Base-by-base conservation (phyloP, 2,888 invertebrate genomes). In the Melitaea athalia region DNA sequence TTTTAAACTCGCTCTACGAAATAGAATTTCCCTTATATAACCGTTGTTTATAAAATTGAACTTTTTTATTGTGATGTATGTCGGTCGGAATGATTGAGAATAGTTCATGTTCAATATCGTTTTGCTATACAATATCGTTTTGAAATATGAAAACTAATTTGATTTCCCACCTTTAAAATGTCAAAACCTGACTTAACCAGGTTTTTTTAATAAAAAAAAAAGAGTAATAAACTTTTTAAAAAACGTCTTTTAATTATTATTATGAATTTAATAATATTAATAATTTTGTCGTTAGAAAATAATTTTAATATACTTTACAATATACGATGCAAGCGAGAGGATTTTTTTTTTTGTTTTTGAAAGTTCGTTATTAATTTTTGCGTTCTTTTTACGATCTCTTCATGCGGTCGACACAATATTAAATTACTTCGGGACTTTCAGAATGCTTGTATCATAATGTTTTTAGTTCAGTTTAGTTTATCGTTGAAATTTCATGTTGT, bases 31-130 rank as follows among this genome's bases (percentile, higher is more conserved):
- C 57, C 73, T 73, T 75, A 69, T 76, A 68, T 57, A 69, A 72
- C 69, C 73, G 67, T 70, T 72, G 76, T 77, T 77, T 77, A 78
- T 76, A 72, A 72, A 80, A 78, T 76, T 77, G 77, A 78, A 75
- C 72, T 71, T 66, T 70, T 67, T 62, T 63, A 59, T 33, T 45
- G 63, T 59, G 67, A 64, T 63, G 49, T 52, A 45, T 52, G 33
- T 24, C 50, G 43, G 47, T 50, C 10, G 66, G 67, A 49, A 71
- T 69, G 61, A 63, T 61, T 68, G 62, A 69, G 59, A 14, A 53
- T 57, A 38, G 57, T 59, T 53, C 47, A 42, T 42, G 59, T 31
- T 11, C 11, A 31, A 52, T 24, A 24, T n/a, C 17, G 1, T 53
- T 14, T 45, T 45, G 45, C 0, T 45, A 45, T 45, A 6, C 38